Conservation (phyloP, 2,113 vertebrate species). For the Eulemur macaco region DNA sequence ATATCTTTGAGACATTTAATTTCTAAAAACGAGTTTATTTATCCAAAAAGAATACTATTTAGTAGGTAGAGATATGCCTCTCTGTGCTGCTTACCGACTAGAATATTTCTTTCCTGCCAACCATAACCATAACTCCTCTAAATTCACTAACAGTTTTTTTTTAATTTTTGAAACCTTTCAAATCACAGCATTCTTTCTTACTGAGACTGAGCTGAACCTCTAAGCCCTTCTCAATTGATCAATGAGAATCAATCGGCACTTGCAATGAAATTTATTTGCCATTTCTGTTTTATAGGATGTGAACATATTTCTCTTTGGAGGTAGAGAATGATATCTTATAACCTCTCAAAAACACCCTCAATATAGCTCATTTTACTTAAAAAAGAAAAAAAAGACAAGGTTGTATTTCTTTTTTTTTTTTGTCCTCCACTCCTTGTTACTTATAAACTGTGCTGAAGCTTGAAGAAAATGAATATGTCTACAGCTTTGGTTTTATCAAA, state of each 20-base stretch:
- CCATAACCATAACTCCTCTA: background rate
- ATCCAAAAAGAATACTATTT: background rate
- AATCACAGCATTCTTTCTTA: background rate
- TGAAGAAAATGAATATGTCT: background rate
- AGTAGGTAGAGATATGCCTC: background rate
- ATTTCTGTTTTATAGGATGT: background rate
- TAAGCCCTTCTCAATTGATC: background rate
- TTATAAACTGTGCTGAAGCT: background rate
- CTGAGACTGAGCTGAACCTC: background rate
- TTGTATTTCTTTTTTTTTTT: background rate
- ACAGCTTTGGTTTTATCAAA: background rate
- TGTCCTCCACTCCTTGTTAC: background rate
- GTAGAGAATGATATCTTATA: background rate
- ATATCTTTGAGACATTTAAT: background rate
- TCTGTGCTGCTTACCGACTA: background rate
- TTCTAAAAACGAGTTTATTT: background rate
- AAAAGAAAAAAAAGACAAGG: background rate
- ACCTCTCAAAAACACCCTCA: background rate
- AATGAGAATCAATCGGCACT: background rate
- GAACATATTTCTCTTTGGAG: background rate
- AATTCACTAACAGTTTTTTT: background rate
- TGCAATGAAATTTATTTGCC: background rate
- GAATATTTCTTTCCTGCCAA: background rate
- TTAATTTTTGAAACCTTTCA: slow-evolving; percentile 11
- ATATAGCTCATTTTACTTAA: background rate